A percentile compares a stretch with the other conserved stretches of the same genome.
These are phyloP conservation scores for Acronicta alni DNA, from an alignment of 2,888 invertebrate species.

Conservation along the genomic window DNA sequence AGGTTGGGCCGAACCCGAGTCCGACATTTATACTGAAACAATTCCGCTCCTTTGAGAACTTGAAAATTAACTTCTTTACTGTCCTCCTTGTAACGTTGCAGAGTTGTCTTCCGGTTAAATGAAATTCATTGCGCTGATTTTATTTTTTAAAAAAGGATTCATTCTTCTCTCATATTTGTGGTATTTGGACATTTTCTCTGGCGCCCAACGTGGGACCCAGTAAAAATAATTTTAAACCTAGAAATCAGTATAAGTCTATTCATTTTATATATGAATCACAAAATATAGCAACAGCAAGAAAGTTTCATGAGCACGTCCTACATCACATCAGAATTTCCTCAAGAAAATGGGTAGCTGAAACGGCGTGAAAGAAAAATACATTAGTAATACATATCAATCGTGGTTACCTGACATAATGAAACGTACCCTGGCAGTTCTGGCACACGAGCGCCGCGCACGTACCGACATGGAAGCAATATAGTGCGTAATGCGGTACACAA, in stretches of 20 bases:
- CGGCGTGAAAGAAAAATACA: slow-evolving; percentile 44
- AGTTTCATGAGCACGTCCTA: slow-evolving; percentile 33
- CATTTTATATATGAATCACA: slow-evolving; percentile 1
- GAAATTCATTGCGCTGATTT: slow-evolving; percentile 51
- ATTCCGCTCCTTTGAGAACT: slow-evolving; percentile 45
- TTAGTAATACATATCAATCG: slow-evolving; percentile 51
- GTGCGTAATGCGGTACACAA: slow-evolving; percentile 51
- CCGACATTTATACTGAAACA: slow-evolving; percentile 46
- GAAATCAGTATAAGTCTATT: background rate
- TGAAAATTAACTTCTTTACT: slow-evolving; percentile 54
- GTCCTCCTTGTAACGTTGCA: slow-evolving; percentile 30
- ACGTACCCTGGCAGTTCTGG: slow-evolving; percentile 13
- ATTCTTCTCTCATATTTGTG: slow-evolving; percentile 5
- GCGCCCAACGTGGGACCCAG: slow-evolving; percentile 30
- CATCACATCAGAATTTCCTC: slow-evolving; percentile 27
- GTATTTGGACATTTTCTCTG: slow-evolving; percentile 11
- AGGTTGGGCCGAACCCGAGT: slow-evolving; percentile 36
- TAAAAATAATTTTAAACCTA: background rate
- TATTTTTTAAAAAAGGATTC: slow-evolving; percentile 22
- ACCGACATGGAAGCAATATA: slow-evolving; percentile 44
- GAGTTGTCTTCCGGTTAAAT: slow-evolving; percentile 47
- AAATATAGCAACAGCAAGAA: slow-evolving; percentile 13
- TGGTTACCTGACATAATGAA: slow-evolving; percentile 52
- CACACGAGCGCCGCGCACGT: slow-evolving; percentile 49
- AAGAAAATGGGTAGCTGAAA: slow-evolving; percentile 28